Evolutionary conservation across 2,888 invertebrate species (phyloP), one percentile per base, ranked within the genome.

Genomic region (Limenitis camilla): DNA sequence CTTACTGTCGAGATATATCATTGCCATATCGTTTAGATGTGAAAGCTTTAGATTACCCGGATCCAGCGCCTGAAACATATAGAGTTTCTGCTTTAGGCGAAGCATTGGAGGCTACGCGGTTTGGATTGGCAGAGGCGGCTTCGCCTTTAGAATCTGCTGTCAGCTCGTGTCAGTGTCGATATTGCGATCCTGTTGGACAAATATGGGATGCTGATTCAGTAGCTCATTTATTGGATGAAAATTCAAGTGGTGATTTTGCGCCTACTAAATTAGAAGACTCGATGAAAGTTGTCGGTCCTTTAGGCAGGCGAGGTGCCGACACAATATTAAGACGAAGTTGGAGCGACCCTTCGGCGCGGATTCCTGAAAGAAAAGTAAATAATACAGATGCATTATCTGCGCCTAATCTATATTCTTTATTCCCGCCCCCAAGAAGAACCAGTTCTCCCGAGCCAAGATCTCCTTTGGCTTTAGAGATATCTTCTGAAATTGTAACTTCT

Each of bases 401-500:
- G 53, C 83, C 88, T 52, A 83, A 86, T 69, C 69, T 87, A 52
- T 87, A 87, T 66, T 87, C 87, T 49, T 69, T 87, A 61, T 87
- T 87, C 68, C 86, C 83, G 67, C 83, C 81, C 56, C 71, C 79
- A 47, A 76, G 77, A 71, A 72, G 76, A 62, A 71, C 75, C 47
- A 82, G 72, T 63, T 84, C 83, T 44, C 83, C 83, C 19, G 84
- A 82, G 64, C 81, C 81, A 52, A 81, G 75, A 61, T 86, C 75
- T 66, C 80, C 81, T 44, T 85, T 78, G 60, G 84, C 80, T 58
- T 80, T 93, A 65, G 92, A 93, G 75, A 93, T 93, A 53, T 92
- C 93, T 32, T 93, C 93, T 33, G 92, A 93, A 70, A 94, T 94
- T 64, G 92, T 94, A 61, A 93, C 93, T 29, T 93, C 93, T 40